These are phyloP conservation scores for Sardina pilchardus DNA, from an alignment of 2,113 vertebrate genomes.

Conservation along the genomic window DNA sequence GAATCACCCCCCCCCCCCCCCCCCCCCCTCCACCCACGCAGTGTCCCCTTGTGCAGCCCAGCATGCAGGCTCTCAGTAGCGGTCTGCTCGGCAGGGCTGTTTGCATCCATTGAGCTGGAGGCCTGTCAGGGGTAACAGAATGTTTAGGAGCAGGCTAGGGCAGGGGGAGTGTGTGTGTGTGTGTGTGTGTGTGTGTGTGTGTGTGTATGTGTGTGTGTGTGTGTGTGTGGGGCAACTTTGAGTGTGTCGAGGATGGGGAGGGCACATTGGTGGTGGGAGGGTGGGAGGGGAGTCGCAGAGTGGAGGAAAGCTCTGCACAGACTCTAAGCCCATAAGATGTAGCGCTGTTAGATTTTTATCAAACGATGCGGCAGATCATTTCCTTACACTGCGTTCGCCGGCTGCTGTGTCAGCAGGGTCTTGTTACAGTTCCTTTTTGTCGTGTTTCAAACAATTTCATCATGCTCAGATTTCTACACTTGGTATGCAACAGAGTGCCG, in stretches of 20 bases:
- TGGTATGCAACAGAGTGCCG: conserved; percentile 69
- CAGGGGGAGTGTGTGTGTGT: background rate
- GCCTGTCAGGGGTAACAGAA: background rate
- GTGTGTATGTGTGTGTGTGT: too few species aligned
- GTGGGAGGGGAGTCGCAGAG: background rate
- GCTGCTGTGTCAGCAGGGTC: conserved; percentile 73
- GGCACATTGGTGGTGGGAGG: background rate
- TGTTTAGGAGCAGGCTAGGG: background rate
- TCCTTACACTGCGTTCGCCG: conserved; percentile 60
- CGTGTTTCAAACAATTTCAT: conserved; percentile 79
- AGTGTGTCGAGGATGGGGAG: background rate
- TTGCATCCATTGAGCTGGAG: background rate
- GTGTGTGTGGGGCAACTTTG: background rate
- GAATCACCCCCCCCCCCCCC: background rate
- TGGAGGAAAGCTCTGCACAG: background rate
- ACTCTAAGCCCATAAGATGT: conserved; percentile 34
- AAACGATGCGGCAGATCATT: conserved; percentile 68
- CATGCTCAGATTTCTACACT: conserved; percentile 64
- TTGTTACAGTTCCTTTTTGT: conserved; percentile 67
- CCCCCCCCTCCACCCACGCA: too few species aligned
- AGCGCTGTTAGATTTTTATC: conserved; percentile 65
- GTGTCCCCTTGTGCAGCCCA: too few species aligned
- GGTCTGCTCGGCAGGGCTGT: background rate
- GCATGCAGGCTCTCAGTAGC: background rate
- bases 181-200: background rate